phyloP scores from a whole-genome alignment of 2,113 vertebrate species.

The Ceyx melanurus region DNA sequence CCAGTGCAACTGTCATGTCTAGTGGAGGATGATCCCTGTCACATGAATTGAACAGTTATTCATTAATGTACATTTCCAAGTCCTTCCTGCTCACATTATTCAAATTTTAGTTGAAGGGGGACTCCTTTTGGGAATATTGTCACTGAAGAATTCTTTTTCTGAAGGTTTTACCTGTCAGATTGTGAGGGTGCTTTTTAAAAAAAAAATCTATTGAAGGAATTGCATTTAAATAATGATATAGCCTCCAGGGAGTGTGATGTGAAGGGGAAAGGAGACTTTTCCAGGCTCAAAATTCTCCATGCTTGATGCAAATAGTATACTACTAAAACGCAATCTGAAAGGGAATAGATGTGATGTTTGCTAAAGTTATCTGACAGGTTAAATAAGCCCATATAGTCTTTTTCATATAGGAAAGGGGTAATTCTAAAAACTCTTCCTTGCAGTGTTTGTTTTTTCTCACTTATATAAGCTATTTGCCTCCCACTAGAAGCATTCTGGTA shows the following conservation, averaged over 20 bases:
- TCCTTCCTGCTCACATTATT: conserved; percentile 43
- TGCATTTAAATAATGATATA: background rate
- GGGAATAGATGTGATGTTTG: background rate
- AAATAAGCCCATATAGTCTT: background rate
- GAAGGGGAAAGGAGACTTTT: conserved; percentile 2
- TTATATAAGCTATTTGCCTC: background rate
- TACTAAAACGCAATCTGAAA: background rate
- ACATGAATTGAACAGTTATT: conserved; percentile 29
- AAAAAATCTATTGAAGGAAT: background rate
- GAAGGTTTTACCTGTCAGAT: conserved; percentile 35
- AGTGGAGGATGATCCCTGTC: conserved; percentile 16
- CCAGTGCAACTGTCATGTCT: conserved; percentile 10
- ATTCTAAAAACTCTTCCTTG: background rate
- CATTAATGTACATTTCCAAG: conserved; percentile 32
- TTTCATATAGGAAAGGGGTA: background rate
- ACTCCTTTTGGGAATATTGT: conserved; percentile 35
- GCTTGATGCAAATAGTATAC: background rate
- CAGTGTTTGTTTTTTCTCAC: background rate
- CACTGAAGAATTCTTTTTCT: conserved; percentile 27
- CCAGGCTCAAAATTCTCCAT: background rate
- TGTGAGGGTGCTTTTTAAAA: conserved; percentile 13
- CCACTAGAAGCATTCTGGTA: background rate
- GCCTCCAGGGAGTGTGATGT: background rate
- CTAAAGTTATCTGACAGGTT: background rate
- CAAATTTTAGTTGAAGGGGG: conserved; percentile 37